These are phyloP conservation scores for Tetramorium alpestre DNA, from an alignment of 1,140 invertebrate species.

Conservation along the genomic window DNA sequence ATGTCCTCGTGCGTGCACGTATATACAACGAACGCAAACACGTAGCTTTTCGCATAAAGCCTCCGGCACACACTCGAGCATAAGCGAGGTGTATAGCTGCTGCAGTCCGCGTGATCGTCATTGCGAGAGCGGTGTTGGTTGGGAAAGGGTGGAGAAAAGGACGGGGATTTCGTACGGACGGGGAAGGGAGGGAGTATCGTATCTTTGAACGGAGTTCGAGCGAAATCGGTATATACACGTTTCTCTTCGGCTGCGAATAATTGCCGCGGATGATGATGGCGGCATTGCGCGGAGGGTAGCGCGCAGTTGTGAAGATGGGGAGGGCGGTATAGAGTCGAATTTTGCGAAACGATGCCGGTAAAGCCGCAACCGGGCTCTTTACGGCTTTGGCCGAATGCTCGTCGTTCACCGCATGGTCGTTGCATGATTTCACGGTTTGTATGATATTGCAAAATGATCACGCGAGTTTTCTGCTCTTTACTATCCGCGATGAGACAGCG, in stretches of 20 bases:
- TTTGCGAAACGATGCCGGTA: background rate
- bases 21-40: slow-evolving; percentile 46
- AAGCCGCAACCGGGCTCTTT: background rate
- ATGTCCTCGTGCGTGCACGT: background rate
- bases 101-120: slow-evolving; percentile 39
- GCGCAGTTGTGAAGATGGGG: background rate
- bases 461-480: background rate
- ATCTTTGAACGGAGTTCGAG: slow-evolving; percentile 65
- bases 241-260: slow-evolving; percentile 73
- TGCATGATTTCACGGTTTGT: background rate
- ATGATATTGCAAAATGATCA: background rate
- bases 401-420: background rate
- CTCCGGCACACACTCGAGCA: slow-evolving; percentile 50
- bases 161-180: background rate
- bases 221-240: slow-evolving; percentile 57
- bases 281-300: background rate
- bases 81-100: slow-evolving; percentile 27
- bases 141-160: background rate
- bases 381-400: background rate
- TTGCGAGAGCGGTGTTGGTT: background rate
- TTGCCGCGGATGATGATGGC: slow-evolving; percentile 67
- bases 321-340: background rate
- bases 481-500: background rate
- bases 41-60: slow-evolving; percentile 56
- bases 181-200: slow-evolving; percentile 22